phyloP scores from a whole-genome alignment of 2,797 vertebrate genomes.

The Hydrophis major region DNA sequence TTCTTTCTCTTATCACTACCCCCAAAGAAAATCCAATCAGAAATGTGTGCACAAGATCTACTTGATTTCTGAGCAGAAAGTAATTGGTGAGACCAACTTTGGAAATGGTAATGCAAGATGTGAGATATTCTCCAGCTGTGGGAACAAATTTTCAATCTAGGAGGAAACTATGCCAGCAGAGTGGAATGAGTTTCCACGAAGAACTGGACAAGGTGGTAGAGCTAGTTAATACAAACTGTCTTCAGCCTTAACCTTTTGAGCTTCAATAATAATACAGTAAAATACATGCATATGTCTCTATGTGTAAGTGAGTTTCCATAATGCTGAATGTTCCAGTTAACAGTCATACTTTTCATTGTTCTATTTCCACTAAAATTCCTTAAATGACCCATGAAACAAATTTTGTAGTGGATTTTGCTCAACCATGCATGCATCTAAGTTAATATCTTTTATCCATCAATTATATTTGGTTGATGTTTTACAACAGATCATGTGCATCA shows the following conservation, averaged over 20 bases:
- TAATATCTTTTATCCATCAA: not conserved
- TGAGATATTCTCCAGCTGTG: not conserved
- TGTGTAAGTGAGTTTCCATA: not conserved
- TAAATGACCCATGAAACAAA: not conserved
- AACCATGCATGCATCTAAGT: not conserved
- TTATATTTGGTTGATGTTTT: not conserved
- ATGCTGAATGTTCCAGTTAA: not conserved
- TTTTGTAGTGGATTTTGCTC: not conserved
- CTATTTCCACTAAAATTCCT: not conserved
- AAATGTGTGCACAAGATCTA: not conserved
- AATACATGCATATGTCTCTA: not conserved
- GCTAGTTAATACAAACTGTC: not conserved
- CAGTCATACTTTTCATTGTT: not conserved
- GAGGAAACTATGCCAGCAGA: conserved; percentile 4
- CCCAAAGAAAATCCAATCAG: not conserved
- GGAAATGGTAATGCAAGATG: not conserved
- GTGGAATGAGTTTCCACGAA: conserved; percentile 1
- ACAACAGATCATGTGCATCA: not conserved
- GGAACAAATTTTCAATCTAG: not conserved
- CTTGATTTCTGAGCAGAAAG: not conserved
- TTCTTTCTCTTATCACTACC: not conserved
- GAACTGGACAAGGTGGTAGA: not conserved
- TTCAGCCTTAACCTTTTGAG: not conserved
- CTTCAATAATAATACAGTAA: not conserved
- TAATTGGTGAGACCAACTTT: not conserved